Conservation (phyloP, 2,113 vertebrate genomes). For the Lepus timidus region DNA sequence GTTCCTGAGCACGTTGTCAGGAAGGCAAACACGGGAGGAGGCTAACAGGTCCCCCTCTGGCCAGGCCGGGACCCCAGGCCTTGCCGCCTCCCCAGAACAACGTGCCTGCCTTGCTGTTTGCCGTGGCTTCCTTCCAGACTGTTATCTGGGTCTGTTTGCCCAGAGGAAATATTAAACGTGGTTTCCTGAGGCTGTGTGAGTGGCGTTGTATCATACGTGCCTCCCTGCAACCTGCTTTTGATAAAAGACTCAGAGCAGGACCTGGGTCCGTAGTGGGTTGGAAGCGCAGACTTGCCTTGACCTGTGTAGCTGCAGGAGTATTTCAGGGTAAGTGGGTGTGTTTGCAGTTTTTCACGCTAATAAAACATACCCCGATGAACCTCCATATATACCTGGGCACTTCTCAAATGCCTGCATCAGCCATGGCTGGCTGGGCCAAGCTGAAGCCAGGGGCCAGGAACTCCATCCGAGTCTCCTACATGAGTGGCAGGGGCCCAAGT, state of each 20-base stretch:
- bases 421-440: too few species aligned
- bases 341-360: neutral
- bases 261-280: neutral
- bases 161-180: neutral
- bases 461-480: too few species aligned
- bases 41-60: neutral
- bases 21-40: neutral
- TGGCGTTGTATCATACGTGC: neutral
- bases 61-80: neutral
- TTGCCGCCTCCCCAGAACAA: neutral
- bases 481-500: too few species aligned
- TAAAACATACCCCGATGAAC: neutral
- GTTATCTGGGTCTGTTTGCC: neutral
- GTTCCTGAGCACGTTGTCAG: neutral
- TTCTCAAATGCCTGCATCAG: too few species aligned
- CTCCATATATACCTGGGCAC: neutral
- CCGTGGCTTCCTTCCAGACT: neutral
- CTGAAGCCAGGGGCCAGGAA: too few species aligned
- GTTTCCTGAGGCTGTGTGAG: neutral
- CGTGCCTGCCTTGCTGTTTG: neutral
- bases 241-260: neutral
- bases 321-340: neutral
- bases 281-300: slow-evolving; percentile 1
- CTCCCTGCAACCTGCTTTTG: neutral
- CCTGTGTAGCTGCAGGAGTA: neutral